Conservation (phyloP, 2,797 vertebrate species). For the Leptoclinus maculatus region DNA sequence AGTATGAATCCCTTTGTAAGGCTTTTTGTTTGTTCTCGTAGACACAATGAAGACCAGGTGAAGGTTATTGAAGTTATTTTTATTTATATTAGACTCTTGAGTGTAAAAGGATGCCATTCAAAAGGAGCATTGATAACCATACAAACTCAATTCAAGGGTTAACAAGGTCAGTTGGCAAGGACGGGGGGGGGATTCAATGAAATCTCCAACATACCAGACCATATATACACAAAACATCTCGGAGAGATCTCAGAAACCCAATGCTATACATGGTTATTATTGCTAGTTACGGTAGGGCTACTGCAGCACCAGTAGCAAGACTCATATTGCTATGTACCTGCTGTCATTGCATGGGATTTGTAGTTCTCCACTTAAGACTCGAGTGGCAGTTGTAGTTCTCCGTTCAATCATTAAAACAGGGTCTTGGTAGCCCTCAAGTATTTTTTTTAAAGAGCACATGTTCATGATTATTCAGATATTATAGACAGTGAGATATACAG, state of each 20-base stretch:
- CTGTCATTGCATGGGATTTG: conserved; percentile 78
- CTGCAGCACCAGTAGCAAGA: conserved; percentile 81
- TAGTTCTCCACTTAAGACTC: conserved; percentile 65
- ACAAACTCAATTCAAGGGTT: conserved; percentile 86
- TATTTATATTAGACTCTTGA: conserved; percentile 88
- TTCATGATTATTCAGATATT: conserved; percentile 82
- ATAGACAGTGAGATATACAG: conserved; percentile 86
- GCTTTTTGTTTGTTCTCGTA: conserved; percentile 21
- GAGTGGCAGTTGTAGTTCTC: conserved; percentile 73
- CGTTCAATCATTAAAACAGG: conserved; percentile 61
- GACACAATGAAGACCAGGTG: conserved; percentile 50
- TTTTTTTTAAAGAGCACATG: conserved; percentile 66
- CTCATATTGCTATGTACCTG: conserved; percentile 82
- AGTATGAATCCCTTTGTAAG: conserved; percentile 28
- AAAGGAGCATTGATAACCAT: conserved; percentile 88
- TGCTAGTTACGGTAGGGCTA: conserved; percentile 85
- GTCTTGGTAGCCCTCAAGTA: conserved; percentile 53
- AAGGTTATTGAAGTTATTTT: conserved; percentile 83
- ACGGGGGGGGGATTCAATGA: conserved; percentile 74
- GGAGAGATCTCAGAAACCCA: conserved; percentile 80
- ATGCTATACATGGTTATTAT: conserved; percentile 83
- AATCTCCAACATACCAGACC: conserved; percentile 80
- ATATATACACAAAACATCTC: conserved; percentile 82
- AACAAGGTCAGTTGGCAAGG: conserved; percentile 79
- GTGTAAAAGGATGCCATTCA: conserved; percentile 90